Evolutionary conservation across 2,113 vertebrate species (phyloP).

Genomic region (Melanotaenia duboulayi): DNA sequence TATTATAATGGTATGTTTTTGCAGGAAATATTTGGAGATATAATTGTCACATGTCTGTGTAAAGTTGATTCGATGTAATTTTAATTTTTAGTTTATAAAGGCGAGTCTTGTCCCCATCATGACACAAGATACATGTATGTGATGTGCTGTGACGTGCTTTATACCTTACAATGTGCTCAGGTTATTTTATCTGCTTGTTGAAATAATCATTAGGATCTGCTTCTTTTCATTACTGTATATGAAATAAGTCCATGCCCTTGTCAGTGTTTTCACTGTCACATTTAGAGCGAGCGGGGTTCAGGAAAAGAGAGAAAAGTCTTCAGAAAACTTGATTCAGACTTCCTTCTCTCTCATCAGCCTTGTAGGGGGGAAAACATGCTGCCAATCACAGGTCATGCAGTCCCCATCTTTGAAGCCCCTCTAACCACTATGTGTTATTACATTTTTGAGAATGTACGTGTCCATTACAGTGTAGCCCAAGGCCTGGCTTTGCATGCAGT

Average conservation of each 20-base stretch:
- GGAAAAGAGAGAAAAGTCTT: neutral
- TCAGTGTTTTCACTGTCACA: neutral
- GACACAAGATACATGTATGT: neutral
- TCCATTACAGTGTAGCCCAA: neutral
- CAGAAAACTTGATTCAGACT: neutral
- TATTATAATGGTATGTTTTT: neutral
- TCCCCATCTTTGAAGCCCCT: neutral
- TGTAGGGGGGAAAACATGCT: neutral
- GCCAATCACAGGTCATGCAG: neutral
- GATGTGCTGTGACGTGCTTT: neutral
- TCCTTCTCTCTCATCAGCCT: neutral
- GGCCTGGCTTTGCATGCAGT: neutral
- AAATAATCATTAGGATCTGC: too few species aligned
- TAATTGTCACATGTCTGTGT: neutral
- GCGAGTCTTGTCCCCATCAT: neutral
- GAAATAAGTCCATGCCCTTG: neutral
- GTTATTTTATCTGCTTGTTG: neutral
- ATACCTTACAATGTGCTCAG: neutral
- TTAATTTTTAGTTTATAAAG: neutral
- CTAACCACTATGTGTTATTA: neutral
- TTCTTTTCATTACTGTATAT: slow-evolving; percentile 6
- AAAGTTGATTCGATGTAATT: neutral
- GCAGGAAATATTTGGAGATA: neutral
- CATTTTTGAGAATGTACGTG: neutral
- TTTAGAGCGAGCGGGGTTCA: neutral